Base-by-base conservation (phyloP, 2,113 vertebrate genomes). In the Zosterops pallidus region DNA sequence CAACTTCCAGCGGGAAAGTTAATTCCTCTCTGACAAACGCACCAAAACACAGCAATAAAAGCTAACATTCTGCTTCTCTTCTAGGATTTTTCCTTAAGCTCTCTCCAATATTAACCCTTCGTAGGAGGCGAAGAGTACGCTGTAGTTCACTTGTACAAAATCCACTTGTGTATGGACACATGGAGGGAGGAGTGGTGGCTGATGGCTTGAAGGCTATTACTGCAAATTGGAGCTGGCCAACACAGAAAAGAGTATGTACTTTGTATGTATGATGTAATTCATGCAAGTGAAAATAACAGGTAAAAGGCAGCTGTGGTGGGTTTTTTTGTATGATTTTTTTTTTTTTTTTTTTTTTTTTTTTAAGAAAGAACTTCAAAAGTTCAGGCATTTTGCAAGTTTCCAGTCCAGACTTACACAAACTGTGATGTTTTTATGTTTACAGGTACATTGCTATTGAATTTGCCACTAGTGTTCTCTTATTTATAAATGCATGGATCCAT, bases 131-230 rank as follows among this genome's bases (percentile, higher is more conserved):
- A 69, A 49, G 14, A 57, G 29, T 5, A 62, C 13, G 11, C 23
- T 47, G 11, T 11, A 47, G 26, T 52, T 47, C 9, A 57, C 24
- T n/a, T 60, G 68, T 35, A 78, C 39, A 71, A 85, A 62, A 59
- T n/a, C 46, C 2, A 14, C 35, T 13, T 55, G n/a, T 1, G 3
- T 31, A 16, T 18, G 47, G 25, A 44, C 16, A 12, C 9, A 0
- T 1, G 33, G 16, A 78, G 23, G 12, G 55, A 81, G 69, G 23
- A 50, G 53, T 5, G 23, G 24, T 0, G 31, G 25, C 14, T 55
- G 35, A 55, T 2, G 41, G 26, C 29, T 17, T 55, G 29, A 84
- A 88, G 49, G 39, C 23, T 46, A 14, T n/a, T 60, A n/a, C 21
- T 0, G 3, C 25, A 23, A 72, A 86, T 1, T 57, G 29, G n/a